phyloP scores from a whole-genome alignment of 2,888 invertebrate species.

The Cordylochernes scorpioides region DNA sequence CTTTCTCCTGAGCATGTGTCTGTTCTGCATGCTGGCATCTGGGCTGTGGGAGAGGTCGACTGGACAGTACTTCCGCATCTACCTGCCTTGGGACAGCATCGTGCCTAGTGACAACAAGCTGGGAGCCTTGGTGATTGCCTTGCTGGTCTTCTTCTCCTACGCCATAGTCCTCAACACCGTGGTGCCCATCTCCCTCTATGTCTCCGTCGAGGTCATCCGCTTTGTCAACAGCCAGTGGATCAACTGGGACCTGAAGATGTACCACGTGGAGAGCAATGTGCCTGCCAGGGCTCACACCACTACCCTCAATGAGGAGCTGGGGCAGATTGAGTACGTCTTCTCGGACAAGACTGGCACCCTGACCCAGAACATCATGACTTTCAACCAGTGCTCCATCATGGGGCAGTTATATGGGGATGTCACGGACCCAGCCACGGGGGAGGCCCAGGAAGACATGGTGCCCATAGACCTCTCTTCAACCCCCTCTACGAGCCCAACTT shows the following conservation, averaged over 20 bases:
- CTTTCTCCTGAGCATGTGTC: conserved; percentile 85
- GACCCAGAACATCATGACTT: conserved; percentile 98
- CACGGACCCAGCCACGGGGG: conserved; percentile 57
- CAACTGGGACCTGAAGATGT: conserved; percentile 98
- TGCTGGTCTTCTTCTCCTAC: conserved; percentile 94
- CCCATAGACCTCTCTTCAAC: conserved; percentile 49
- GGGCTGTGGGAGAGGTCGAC: conserved; percentile 90
- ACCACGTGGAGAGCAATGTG: conserved; percentile 59
- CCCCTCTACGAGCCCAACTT: conserved; percentile 70
- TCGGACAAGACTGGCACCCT: conserved; percentile 97
- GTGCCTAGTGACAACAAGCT: conserved; percentile 46
- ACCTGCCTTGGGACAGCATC: conserved; percentile 74
- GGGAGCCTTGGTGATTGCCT: conserved; percentile 71
- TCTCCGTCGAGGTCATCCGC: conserved; percentile 72
- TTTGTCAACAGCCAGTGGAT: conserved; percentile 93
- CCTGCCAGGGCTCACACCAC: conserved; percentile 87
- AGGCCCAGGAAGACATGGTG: conserved; percentile 56
- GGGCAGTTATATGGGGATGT: conserved; percentile 76
- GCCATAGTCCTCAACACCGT: conserved; percentile 97
- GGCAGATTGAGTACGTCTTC: conserved; percentile 96
- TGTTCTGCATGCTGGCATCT: conserved; percentile 88
- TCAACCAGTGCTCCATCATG: conserved; percentile 90
- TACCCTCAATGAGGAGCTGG: conserved; percentile 89
- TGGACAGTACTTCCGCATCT: conserved; percentile 58
- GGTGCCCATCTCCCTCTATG: conserved; percentile 96